Conservation (phyloP, 2,113 vertebrate genomes). For the Orcinus orca region DNA sequence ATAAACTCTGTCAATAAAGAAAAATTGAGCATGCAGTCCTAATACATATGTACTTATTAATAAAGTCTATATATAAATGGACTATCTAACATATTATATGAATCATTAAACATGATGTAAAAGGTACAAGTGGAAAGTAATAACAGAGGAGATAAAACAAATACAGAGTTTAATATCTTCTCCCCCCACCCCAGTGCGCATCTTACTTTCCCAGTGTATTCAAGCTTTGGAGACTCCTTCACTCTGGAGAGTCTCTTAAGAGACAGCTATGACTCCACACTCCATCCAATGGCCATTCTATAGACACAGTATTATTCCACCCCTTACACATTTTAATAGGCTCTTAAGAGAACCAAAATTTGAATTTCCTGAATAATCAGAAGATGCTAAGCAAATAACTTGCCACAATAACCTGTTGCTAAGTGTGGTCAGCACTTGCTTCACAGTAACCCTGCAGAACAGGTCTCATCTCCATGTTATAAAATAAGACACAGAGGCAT, state of each 20-base stretch:
- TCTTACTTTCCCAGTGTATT: not conserved
- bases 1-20: not conserved
- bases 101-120: not conserved
- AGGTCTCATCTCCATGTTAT: not conserved
- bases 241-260: not conserved
- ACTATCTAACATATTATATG: not conserved
- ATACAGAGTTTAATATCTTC: not conserved
- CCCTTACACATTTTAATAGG: not conserved
- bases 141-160: not conserved
- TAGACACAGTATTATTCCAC: not conserved
- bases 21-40: not conserved
- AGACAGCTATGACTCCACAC: not conserved
- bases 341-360: not conserved
- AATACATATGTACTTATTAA: not conserved
- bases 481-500: not conserved
- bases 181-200: not conserved
- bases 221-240: not conserved
- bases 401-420: not conserved
- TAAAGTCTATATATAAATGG: not conserved
- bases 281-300: not conserved
- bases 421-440: accelerated
- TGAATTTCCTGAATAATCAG: not conserved
- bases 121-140: not conserved
- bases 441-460: accelerated
- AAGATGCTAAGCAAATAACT: not conserved